Evolutionary conservation across 2,888 invertebrate species (phyloP).

Genomic region (Tachina grossa): DNA sequence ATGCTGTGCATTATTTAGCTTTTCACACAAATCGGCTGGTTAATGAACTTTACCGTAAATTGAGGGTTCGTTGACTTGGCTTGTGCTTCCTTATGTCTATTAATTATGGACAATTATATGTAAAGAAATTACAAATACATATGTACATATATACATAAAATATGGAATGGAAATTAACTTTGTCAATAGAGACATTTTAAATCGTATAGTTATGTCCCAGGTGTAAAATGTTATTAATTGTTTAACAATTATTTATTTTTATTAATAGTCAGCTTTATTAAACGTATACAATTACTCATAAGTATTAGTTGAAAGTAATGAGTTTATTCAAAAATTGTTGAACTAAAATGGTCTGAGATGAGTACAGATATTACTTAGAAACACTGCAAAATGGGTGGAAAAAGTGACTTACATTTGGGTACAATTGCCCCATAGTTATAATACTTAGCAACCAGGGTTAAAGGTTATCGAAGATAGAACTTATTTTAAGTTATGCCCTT

Average conservation of each 20-base stretch:
- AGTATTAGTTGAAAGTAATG: too few species aligned
- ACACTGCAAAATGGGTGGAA: too few species aligned
- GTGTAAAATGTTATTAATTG: slow-evolving; percentile 20
- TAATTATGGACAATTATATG: slow-evolving; percentile 24
- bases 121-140: neutral
- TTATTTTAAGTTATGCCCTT: too few species aligned
- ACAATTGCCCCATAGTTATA: too few species aligned
- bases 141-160: neutral
- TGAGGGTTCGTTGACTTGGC: neutral
- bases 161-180: slow-evolving; percentile 22
- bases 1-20: neutral
- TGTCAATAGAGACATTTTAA: slow-evolving; percentile 19
- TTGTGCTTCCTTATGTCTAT: neutral
- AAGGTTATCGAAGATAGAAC: too few species aligned
- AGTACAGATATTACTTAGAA: too few species aligned
- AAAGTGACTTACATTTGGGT: too few species aligned
- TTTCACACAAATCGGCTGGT: neutral
- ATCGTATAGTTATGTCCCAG: neutral
- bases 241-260: neutral
- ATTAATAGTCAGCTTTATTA: too few species aligned
- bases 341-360: too few species aligned
- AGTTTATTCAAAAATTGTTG: too few species aligned
- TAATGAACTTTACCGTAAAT: slow-evolving; percentile 24
- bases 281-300: too few species aligned
- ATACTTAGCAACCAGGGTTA: too few species aligned